Evolutionary conservation across 2,888 invertebrate genomes (phyloP).

Genomic region (Anticlea derivata): DNA sequence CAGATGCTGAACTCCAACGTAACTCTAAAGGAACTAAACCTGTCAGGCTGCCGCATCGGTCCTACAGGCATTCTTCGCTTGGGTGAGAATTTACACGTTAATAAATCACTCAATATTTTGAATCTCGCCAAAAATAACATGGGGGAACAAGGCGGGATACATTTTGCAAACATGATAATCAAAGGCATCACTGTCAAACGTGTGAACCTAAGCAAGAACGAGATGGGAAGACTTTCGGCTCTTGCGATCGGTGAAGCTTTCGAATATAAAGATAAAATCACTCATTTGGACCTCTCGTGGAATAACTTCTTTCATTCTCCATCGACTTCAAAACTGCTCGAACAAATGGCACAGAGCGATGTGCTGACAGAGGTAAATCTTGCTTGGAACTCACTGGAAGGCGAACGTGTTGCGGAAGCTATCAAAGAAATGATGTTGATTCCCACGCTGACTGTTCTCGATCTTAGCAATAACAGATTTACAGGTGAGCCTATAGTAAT

Average conservation of each 20-base stretch:
- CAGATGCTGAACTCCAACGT: constrained; percentile 47
- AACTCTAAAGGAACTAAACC: constrained; percentile 46
- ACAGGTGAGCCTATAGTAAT: constrained; percentile 38
- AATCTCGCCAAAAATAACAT: constrained; percentile 49
- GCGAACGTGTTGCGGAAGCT: constrained; percentile 41
- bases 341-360: constrained; percentile 38
- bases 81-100: constrained; percentile 37
- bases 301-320: constrained; percentile 45
- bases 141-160: constrained; percentile 46
- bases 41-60: constrained; percentile 54
- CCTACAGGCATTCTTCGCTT: constrained; percentile 45
- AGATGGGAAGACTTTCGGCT: constrained; percentile 41
- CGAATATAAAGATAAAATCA: constrained; percentile 42
- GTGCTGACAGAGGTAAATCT: constrained; percentile 49
- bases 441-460: constrained; percentile 42
- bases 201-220: constrained; percentile 49
- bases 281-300: constrained; percentile 51
- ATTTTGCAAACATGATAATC: constrained; percentile 43
- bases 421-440: constrained; percentile 40
- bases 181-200: constrained; percentile 36
- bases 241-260: constrained; percentile 44
- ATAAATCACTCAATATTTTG: constrained; percentile 40
- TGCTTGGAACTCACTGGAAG: constrained; percentile 49
- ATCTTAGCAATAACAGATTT: constrained; percentile 52
- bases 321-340: constrained; percentile 42